These are phyloP conservation scores for Allacma fusca DNA, from an alignment of 2,888 invertebrate genomes.

Conservation along the genomic window DNA sequence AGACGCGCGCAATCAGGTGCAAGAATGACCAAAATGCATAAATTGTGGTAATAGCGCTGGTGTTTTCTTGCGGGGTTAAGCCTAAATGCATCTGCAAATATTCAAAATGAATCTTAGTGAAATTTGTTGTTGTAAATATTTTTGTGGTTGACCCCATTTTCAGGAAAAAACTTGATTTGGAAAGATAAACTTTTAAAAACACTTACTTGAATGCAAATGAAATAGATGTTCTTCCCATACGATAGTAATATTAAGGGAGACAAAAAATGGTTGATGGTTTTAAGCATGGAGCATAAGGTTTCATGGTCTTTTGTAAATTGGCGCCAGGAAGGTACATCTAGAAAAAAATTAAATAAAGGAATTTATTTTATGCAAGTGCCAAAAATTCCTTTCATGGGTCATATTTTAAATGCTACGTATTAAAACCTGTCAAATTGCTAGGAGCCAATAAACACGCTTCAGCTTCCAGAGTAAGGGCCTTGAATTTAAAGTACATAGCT, in stretches of 20 bases:
- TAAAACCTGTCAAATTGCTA: not conserved
- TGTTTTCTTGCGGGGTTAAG: not conserved
- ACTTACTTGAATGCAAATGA: conserved; percentile 29
- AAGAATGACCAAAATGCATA: conserved; percentile 42
- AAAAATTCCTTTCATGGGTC: too few relatives aligned
- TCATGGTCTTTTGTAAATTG: conserved; percentile 16
- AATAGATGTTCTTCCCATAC: conserved; percentile 23
- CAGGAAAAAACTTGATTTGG: too few relatives aligned
- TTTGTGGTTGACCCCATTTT: too few relatives aligned
- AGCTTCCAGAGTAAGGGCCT: not conserved
- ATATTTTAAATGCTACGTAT: too few relatives aligned
- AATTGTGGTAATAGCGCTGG: conserved; percentile 20
- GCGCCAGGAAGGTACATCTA: conserved; percentile 9
- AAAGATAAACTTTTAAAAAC: conserved; percentile 42
- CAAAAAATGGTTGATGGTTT: not conserved
- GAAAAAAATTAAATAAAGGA: not conserved
- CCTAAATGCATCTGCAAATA: conserved; percentile 3
- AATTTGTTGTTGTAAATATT: too few relatives aligned
- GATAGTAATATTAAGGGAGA: conserved; percentile 30
- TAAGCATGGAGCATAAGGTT: conserved; percentile 21
- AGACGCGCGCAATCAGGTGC: conserved; percentile 33
- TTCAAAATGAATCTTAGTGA: too few relatives aligned
- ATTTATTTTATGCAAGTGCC: not conserved
- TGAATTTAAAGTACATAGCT: conserved; percentile 34
- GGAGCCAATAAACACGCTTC: not conserved